Conservation (phyloP, 2,888 invertebrate species). For the Gastrophysa polygoni region DNA sequence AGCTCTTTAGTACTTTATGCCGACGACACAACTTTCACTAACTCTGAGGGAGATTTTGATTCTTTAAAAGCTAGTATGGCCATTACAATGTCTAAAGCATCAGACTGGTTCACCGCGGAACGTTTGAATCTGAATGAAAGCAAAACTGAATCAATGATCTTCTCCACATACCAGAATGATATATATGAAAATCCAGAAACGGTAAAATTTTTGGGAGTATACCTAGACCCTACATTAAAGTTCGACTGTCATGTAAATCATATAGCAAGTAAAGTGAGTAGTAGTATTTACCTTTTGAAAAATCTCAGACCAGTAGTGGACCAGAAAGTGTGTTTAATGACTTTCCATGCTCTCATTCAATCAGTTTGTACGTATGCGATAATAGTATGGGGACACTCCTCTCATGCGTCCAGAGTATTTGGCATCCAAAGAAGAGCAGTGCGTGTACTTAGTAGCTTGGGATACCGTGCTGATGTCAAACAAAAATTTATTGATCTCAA, state of each 20-base stretch:
- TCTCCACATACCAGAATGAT: constrained; percentile 4
- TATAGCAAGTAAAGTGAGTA: no score
- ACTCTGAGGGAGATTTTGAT: not conserved
- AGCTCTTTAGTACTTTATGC: not conserved
- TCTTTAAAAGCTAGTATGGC: not conserved
- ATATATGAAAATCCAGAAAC: not conserved
- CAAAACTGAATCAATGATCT: constrained; percentile 3
- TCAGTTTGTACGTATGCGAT: constrained; percentile 2
- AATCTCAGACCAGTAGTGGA: no score
- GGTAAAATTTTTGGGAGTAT: constrained; percentile 3
- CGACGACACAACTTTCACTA: no score
- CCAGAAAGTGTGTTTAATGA: no score
- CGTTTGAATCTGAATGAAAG: constrained; percentile 4
- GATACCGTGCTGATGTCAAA: no score
- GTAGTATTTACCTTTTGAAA: no score
- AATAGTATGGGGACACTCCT: constrained; percentile 1
- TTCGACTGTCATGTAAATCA: no score
- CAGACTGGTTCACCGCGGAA: not conserved
- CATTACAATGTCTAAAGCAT: not conserved
- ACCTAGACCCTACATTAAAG: not conserved
- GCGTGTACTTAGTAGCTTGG: no score
- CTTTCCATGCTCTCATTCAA: not conserved
- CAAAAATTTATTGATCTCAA: no score
- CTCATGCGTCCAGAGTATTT: not conserved
- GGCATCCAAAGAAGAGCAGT: no score